A percentile compares a stretch with the other conserved stretches of the same genome.
phyloP scores from a whole-genome alignment of 1,140 invertebrate species.

The Mactra quadrangularis region DNA sequence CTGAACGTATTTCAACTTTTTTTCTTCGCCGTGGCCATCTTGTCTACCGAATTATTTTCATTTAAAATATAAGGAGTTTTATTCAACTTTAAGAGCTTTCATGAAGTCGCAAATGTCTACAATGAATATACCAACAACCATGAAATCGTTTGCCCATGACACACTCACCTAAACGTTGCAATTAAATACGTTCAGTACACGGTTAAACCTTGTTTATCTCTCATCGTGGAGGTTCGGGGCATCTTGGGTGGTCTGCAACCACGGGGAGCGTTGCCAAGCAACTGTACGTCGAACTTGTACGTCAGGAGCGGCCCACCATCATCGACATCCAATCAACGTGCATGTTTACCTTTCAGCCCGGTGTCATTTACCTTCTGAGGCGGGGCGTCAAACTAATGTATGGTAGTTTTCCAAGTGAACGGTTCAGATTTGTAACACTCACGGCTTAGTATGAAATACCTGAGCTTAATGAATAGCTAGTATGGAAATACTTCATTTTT shows the following conservation, averaged over 20 bases:
- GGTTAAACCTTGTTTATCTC: conserved; percentile 70
- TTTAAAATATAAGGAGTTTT: neutral
- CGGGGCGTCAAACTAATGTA: conserved; percentile 77
- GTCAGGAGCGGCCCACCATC: conserved; percentile 78
- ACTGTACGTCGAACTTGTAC: conserved; percentile 81
- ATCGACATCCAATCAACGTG: conserved; percentile 78
- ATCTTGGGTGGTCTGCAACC: conserved; percentile 81
- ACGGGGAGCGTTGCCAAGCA: conserved; percentile 82
- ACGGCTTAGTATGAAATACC: conserved; percentile 61
- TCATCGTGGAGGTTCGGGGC: conserved; percentile 70
- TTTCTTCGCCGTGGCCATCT: neutral
- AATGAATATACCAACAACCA: conserved; percentile 46
- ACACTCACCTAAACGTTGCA: conserved; percentile 59
- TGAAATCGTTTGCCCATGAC: conserved; percentile 59
- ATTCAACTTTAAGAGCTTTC: conserved; percentile 13
- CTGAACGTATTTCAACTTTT: neutral
- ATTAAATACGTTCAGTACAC: conserved; percentile 62
- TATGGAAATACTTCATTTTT: conserved; percentile 74
- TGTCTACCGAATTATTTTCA: neutral
- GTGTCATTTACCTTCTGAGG: conserved; percentile 80
- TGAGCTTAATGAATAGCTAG: conserved; percentile 69
- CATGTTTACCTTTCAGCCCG: conserved; percentile 70
- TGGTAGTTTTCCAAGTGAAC: conserved; percentile 64
- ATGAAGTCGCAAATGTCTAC: conserved; percentile 58
- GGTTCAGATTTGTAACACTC: conserved; percentile 61